Evolutionary conservation across 2,797 vertebrate species (phyloP), one percentile per base, ranked within the genome.

Genomic region (Centroberyx gerrardi): DNA sequence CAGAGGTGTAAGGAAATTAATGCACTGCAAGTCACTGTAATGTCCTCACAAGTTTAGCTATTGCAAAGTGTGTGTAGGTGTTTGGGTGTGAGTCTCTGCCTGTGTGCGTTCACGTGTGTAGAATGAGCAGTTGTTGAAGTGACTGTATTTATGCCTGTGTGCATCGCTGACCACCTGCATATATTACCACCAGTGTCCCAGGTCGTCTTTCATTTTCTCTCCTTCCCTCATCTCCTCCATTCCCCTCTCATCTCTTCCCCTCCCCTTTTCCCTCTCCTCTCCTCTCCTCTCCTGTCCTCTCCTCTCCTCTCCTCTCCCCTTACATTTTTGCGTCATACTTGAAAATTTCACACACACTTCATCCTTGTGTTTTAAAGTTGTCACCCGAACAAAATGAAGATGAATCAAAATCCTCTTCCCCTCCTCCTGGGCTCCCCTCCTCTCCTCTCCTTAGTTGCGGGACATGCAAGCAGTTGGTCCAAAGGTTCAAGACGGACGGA

Each of bases 111-210:
- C 53, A 51, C 51, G 54, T 67, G 61, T 65, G 40, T 33, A 62
- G 9, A 80, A 75, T 81, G 48, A 82, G 74, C 60, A 76, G 51
- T 71, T 78, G 76, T 72, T 73, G 53, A 78, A 61, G 78, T 75
- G 81, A 74, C 76, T 68, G 59, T 48, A 62, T 85, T 83, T 59
- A 82, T 81, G 71, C 62, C 65, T 22, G n/a, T 7, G 3, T 62
- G 69, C 62, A 74, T 82, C 72, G 55, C 15, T 73, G 55, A 73
- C 71, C 10, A 1, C 67, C 62, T 67, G 53, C 64, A 80, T 76
- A 72, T 54, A 62, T 80, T 67, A 62, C 72, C 9, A 33, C 5
- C 68, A 53, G 15, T 49, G 58, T 76, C 53, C 12, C 46, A 70
- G 61, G 68, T 83, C 72, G 46, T 68, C 69, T 68, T 6, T 53